A percentile compares a stretch with the other conserved stretches of the same genome.
Conservation (phyloP, 2,888 invertebrate species). For the Odontocerum albicorne region DNA sequence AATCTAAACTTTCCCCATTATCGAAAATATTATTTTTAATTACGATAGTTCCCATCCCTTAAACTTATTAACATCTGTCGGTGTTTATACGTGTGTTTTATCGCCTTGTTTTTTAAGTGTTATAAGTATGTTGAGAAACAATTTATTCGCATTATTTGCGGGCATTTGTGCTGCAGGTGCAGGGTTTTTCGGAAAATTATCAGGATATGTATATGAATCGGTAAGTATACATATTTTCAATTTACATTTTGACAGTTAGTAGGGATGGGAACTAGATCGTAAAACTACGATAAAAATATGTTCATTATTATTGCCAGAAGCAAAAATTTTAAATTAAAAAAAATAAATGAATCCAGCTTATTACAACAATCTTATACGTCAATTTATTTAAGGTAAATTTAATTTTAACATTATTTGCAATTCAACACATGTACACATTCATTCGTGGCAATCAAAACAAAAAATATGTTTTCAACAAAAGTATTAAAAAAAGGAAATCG, state of each 20-base stretch:
- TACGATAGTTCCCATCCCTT: background rate
- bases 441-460: no score
- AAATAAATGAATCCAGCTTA: no score
- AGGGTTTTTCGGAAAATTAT: constrained; percentile 66
- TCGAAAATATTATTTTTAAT: constrained; percentile 25
- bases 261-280: background rate
- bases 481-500: no score
- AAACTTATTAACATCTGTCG: constrained; percentile 22
- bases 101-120: background rate
- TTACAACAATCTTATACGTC: no score
- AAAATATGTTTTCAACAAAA: no score
- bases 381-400: no score
- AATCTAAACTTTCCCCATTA: background rate
- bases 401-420: no score
- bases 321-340: no score
- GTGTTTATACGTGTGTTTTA: background rate
- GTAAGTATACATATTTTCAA: constrained; percentile 4
- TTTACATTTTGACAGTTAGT: constrained; percentile 7
- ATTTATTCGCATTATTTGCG: constrained; percentile 53
- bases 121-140: constrained; percentile 39
- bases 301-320: no score
- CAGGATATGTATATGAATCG: constrained; percentile 47
- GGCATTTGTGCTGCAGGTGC: constrained; percentile 65
- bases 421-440: no score
- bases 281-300: no score